Evolutionary conservation across 1,140 invertebrate species (phyloP), one percentile per base, ranked within the genome.

Genomic region (Calephelis nemesis): DNA sequence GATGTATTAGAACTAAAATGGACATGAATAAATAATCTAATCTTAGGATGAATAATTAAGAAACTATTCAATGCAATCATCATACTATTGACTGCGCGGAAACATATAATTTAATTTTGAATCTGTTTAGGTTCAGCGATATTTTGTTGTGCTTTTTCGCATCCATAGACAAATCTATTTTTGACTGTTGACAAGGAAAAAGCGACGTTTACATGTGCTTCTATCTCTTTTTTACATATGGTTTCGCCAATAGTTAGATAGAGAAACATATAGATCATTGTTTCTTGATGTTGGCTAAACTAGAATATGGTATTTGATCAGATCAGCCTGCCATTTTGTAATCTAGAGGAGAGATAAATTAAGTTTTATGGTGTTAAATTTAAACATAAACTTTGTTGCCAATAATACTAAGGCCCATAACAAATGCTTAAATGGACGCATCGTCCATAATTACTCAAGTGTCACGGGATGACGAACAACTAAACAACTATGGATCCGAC

Each of bases 371-470:
- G 89, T 92, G 87, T 92, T 91, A 83, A 90, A 88, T 83, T 89
- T 86, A 81, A 81, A 85, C 79, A 88, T 84, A 87, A 87, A 85
- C 83, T 80, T 77, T 77, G 80, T 91, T 88, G 87, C 91, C 87
- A 87, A 88, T 91, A 87, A 78, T 87, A 82, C 84, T 85, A 88
- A 80, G 91, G 82, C 88, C 77, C 84, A 87, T 86, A 92, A 88
- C 88, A 91, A 91, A 92, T 92, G 91, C 91, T 90, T 92, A 92
- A 92, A 98, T 98, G 97, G 97, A 98, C 97, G 97, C 96, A 95
- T 97, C 97, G 96, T 98, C 97, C 95, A 98, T 98, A 95, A 98
- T 98, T 93, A 98, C 97, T 93, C 97, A 98, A 95, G 97, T 98
- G 94, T 97, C 96, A 93, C 95, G 97, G 93, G 97, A 98, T 96